Evolutionary conservation across 2,888 invertebrate species (phyloP), one percentile per base, ranked within the genome.

Genomic region (Caenorhabditis plicata): DNA sequence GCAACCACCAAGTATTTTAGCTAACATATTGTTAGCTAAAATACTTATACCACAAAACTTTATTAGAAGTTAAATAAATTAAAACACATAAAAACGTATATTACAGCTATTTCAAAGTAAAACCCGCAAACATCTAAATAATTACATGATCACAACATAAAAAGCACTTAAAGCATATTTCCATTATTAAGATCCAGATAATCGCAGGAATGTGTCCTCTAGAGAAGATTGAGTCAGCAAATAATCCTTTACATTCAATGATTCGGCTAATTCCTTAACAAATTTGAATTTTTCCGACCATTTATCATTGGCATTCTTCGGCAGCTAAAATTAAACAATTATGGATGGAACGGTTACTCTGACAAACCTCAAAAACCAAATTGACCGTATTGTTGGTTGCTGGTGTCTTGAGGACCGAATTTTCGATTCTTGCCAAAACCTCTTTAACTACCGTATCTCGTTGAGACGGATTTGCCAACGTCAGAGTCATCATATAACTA

Each of bases 181-280:
- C n/a, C n/a, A n/a, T n/a, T n/a, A n/a, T n/a, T n/a, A n/a, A n/a
- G n/a, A n/a, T n/a, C 58, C 54, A 4, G 60, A 36, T 2, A 75
- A 51, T 25, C 71, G 62, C 26, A 77, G 53, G 66, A 78, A 78
- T 2, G 78, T 75, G 42, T 78, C 76, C 56, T 78, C 78, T 9
- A 78, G 66, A 3, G 71, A 68, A 15, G 75, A 78, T 41, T 78
- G 78, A 9, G 77, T 67, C 27, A 78, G 54, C n/a, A 74, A 71
- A 57, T 70, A 78, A 46, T 78, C 77, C 36, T 61, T 68, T 19
- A 43, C 43, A 31, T 43, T 20, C 32, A 43, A 33, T 27, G 13
- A 17, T 13, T 68, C 68, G 27, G 73, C 69, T 40, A 74, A 48
- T 17, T 51, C 45, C 33, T 74, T 69, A 9, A 72, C 71, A 52